Evolutionary conservation across 2,113 vertebrate genomes (phyloP), one percentile per base, ranked within the genome.

Genomic region (Hiodon tergisus): DNA sequence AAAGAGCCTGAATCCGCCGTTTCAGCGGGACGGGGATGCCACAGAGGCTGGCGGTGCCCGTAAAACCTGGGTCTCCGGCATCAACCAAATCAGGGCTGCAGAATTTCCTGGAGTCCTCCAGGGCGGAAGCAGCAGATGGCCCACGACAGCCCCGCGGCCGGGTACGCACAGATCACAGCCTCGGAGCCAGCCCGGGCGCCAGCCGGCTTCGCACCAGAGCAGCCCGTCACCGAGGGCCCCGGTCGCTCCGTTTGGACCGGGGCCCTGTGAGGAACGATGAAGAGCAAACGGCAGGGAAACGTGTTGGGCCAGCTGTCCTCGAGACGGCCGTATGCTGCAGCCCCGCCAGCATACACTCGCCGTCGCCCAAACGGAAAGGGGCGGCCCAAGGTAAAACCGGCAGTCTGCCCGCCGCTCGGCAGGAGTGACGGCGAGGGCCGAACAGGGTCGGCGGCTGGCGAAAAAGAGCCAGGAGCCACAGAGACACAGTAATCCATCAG

Each of bases 401-500:
- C 61, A 47, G 4, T 10, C 61, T 74, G 72, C 16, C 60, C 31
- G 16, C 14, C 10, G 3, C 53, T 47, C n/a, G 10, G 4, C 62
- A 57, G 61, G 60, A 74, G 72, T 67, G 66, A 74, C 13, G 10
- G 11, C 10, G 50, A 10, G 50, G 58, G 16, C n/a, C 72, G 62
- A 55, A 61, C 69, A 51, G 67, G 69, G 73, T 69, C 68, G 68
- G 58, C 68, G 66, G 5, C 54, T 53, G 53, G 50, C 65, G 17
- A 72, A 80, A 70, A 77, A 69, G 59, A 75, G 67, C 66, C 60
- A 67, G 54, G 69, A 69, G 10, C 67, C 52, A 47, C 8, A 8
- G 66, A 75, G 67, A 77, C 50, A 46, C 1, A 53, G 50, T 69
- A 73, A 73, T 78, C 62, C 72, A 81, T 80, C 76, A 73, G 17